These are phyloP conservation scores for Pristionchus arcanus DNA, from an alignment of 2,888 invertebrate genomes.

Conservation along the genomic window DNA sequence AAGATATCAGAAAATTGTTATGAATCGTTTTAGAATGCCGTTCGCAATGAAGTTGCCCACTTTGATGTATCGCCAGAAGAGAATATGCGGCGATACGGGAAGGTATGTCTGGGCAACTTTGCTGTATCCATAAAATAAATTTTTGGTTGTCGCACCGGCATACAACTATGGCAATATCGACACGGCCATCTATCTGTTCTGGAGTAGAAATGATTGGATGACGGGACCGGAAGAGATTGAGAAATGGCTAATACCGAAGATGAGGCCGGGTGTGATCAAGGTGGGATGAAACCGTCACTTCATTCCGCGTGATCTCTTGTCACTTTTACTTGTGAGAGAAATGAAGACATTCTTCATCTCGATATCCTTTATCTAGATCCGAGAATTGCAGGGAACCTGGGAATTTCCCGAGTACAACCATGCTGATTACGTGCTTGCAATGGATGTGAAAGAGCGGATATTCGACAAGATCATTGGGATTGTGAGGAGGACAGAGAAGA, in stretches of 20 bases:
- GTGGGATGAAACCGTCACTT: neutral
- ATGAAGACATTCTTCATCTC: neutral
- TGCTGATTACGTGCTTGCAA: neutral
- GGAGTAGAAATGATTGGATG: neutral
- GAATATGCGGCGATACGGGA: neutral
- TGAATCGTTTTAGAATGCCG: neutral
- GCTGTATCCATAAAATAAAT: neutral
- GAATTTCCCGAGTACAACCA: neutral
- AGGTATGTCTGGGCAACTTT: neutral
- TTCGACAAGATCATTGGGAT: neutral
- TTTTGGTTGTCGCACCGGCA: neutral
- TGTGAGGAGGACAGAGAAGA: neutral
- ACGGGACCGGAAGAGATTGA: neutral
- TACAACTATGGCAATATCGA: neutral
- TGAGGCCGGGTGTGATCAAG: neutral
- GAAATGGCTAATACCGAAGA: neutral
- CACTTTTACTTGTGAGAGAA: neutral
- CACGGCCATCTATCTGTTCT: neutral
- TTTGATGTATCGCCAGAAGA: neutral
- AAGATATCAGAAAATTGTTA: neutral
- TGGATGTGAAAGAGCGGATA: neutral
- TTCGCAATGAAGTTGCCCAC: neutral
- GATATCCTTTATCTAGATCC: neutral
- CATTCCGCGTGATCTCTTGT: no score
- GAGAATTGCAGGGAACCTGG: neutral